Conservation (phyloP, 2,888 invertebrate species). For the Microdon myrmicae region DNA sequence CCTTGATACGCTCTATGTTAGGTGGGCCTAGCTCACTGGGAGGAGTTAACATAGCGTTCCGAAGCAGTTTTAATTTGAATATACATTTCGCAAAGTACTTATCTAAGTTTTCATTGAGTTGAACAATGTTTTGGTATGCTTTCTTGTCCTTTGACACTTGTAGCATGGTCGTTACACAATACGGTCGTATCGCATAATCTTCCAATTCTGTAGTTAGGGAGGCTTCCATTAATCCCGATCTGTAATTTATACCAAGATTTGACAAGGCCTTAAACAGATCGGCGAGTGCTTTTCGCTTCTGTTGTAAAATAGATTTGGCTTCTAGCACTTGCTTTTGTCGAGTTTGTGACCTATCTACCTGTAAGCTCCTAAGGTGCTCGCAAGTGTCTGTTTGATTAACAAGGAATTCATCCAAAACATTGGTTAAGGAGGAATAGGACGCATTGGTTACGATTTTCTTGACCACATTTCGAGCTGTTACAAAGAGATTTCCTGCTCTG, state of each 20-base stretch:
- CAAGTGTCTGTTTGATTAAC: constrained; percentile 75
- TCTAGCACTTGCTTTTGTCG: constrained; percentile 81
- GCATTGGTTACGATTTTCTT: constrained; percentile 71
- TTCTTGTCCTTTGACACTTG: constrained; percentile 70
- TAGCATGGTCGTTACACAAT: constrained; percentile 73
- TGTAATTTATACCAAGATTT: constrained; percentile 82
- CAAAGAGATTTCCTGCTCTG: constrained; percentile 68
- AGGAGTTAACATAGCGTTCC: constrained; percentile 70
- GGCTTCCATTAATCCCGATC: constrained; percentile 77
- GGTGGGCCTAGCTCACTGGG: constrained; percentile 82
- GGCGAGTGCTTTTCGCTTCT: constrained; percentile 84
- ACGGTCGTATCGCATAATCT: constrained; percentile 76
- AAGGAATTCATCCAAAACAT: constrained; percentile 75
- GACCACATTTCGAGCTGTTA: constrained; percentile 74
- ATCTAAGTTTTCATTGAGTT: constrained; percentile 64
- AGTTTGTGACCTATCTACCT: constrained; percentile 66
- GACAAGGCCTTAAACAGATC: constrained; percentile 85
- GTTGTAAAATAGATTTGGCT: constrained; percentile 83
- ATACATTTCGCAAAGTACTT: constrained; percentile 63
- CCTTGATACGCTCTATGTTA: constrained; percentile 86
- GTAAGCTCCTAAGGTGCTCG: constrained; percentile 71
- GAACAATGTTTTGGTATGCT: constrained; percentile 63
- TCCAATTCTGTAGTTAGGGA: constrained; percentile 69
- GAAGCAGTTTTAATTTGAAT: constrained; percentile 63
- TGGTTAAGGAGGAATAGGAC: constrained; percentile 72